Evolutionary conservation across 2,888 invertebrate species (phyloP), one percentile per base, ranked within the genome.

Genomic region (Agriopis leucophaearia): DNA sequence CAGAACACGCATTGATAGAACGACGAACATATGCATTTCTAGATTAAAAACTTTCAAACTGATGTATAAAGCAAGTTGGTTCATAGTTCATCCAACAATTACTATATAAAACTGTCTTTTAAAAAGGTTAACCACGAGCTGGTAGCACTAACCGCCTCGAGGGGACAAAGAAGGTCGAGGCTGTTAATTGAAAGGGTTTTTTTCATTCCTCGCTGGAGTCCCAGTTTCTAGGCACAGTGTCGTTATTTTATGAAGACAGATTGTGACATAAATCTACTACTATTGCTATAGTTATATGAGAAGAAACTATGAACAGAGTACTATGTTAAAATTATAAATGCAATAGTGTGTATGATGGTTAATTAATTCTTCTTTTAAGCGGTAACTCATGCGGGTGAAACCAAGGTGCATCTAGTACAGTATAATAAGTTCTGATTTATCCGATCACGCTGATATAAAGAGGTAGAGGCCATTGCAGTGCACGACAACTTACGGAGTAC

Each of bases 121-220:
- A 45, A 66, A 66, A 66, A 44, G 66, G 66, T 62, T 62, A 61
- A 66, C 66, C 66, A 38, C 61, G 27, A 47, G 51, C 66, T 57
- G 42, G 57, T 66, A 56, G 35, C 47, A 18, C 61, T 58, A 57
- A 67, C 62, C 62, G 52, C 66, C 58, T 45, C 52, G 52, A 66
- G 58, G 44, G 60, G 66, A 63, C 57, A 67, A 58, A 63, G 57
- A 42, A 42, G 62, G 62, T 48, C 16, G 48, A 35, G 15, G 8
- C 52, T 66, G 61, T 57, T 67, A 63, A 67, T 67, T 67, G 62
- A 62, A 67, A 67, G 56, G 47, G 51, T 13, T 13, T 27, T 61
- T 66, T 61, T 36, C 44, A 61, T 52, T 18, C 47, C 10, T 52
- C 18, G 45, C 51, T 58, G n/a, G 61, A 56, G 16, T 36, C 57